Percentiles rank a stretch among this genome's conserved stretches.
phyloP scores from a whole-genome alignment of 2,888 invertebrate genomes.

The Craniophora ligustri region DNA sequence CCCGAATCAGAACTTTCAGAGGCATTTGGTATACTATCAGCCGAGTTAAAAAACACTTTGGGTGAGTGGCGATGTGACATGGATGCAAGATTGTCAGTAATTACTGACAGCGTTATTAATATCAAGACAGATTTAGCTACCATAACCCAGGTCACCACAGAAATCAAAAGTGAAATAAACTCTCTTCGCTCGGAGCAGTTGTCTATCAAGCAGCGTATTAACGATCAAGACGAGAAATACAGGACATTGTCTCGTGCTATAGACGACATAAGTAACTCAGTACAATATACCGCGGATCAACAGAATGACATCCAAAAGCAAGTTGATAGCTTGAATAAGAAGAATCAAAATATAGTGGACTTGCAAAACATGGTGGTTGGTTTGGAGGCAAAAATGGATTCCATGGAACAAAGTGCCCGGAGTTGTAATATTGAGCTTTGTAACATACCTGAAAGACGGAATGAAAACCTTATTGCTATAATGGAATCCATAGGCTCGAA shows the following conservation, averaged over 20 bases:
- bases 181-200: slow-evolving; percentile 1
- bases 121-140: background rate
- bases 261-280: background rate
- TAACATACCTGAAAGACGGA: background rate
- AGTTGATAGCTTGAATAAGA: background rate
- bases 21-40: background rate
- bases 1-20: background rate
- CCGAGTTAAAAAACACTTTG: background rate
- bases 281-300: background rate
- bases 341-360: background rate
- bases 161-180: background rate
- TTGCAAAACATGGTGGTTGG: background rate
- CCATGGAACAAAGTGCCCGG: background rate
- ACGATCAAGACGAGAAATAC: background rate
- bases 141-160: background rate
- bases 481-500: background rate
- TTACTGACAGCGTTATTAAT: background rate
- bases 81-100: background rate
- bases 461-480: background rate
- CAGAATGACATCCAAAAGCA: background rate
- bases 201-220: background rate
- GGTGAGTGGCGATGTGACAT: background rate
- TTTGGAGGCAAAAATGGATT: background rate
- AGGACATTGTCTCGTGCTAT: background rate
- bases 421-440: background rate